Evolutionary conservation across 2,113 vertebrate species (phyloP).

Genomic region (Chaetops frenatus): DNA sequence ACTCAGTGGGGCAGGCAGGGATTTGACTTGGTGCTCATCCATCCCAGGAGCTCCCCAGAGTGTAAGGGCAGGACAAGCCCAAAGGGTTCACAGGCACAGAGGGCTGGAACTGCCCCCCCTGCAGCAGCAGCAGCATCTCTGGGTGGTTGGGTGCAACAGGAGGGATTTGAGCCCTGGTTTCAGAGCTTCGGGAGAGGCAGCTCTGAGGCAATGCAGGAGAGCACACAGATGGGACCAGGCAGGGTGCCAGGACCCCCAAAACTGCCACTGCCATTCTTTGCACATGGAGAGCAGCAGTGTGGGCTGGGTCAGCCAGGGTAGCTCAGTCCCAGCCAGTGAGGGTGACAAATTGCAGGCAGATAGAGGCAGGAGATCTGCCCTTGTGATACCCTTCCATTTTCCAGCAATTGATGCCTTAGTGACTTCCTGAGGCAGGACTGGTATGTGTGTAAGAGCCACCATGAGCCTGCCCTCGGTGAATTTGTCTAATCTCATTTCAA

Average conservation of each 20-base stretch:
- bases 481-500: constrained; percentile 49
- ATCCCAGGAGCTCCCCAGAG: neutral
- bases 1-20: neutral
- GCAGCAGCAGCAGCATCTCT: neutral
- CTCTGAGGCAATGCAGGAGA: neutral
- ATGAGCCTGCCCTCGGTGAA: neutral
- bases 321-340: neutral
- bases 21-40: neutral
- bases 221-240: rapidly evolving
- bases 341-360: neutral
- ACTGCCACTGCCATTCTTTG: neutral
- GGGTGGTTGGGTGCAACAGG: neutral
- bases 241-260: neutral
- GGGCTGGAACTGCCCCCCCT: neutral
- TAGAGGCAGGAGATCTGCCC: neutral
- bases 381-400: neutral
- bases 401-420: neutral
- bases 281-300: neutral
- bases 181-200: neutral
- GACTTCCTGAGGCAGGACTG: neutral
- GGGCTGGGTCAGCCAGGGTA: neutral
- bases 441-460: neutral
- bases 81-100: neutral
- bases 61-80: neutral
- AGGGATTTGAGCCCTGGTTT: neutral